Evolutionary conservation across 2,113 vertebrate species (phyloP).

Genomic region (Thalassoma bifasciatum): DNA sequence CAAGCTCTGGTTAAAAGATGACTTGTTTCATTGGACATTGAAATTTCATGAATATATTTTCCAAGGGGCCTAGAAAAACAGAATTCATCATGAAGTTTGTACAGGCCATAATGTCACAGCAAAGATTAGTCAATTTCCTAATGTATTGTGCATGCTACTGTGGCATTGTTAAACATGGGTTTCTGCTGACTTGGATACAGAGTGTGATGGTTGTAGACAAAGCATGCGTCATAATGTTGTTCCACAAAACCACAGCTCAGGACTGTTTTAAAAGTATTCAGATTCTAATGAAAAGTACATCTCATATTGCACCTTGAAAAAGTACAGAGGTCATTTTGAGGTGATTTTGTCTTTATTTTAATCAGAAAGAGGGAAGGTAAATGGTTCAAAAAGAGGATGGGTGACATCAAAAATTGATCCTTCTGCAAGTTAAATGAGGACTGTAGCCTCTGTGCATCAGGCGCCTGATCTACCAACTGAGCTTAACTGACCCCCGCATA

Average conservation of each 20-base stretch:
- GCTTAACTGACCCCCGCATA: no score
- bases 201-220: constrained; percentile 30
- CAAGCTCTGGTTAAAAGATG: constrained; percentile 84
- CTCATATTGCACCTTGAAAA: no score
- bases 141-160: constrained; percentile 68
- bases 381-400: no score
- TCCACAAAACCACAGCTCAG: background rate
- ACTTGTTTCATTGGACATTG: constrained; percentile 84
- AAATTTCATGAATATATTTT: constrained; percentile 89
- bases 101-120: constrained; percentile 79
- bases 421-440: no score
- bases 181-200: constrained; percentile 27
- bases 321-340: no score
- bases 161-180: constrained; percentile 60
- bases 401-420: no score
- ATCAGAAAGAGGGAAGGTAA: no score
- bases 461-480: no score
- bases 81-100: constrained; percentile 83
- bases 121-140: constrained; percentile 81
- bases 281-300: background rate
- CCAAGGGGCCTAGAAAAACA: constrained; percentile 73
- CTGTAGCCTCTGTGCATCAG: no score
- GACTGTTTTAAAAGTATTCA: background rate
- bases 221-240: constrained; percentile 3
- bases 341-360: no score